Evolutionary conservation across 2,888 invertebrate species (phyloP).

Genomic region (Polydrusus pterygomalis): DNA sequence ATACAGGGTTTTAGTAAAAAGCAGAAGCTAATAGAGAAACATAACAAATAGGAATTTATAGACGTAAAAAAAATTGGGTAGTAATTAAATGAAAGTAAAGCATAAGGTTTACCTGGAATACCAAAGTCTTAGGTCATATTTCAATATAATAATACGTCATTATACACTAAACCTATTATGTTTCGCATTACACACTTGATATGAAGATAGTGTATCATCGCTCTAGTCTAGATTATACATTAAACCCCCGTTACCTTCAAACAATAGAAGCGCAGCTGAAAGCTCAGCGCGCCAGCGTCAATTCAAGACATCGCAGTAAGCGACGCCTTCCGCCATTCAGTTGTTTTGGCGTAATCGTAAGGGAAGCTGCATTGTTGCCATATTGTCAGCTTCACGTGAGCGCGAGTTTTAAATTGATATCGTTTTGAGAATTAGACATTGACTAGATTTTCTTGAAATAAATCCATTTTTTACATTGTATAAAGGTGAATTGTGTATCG

Average conservation of each 20-base stretch:
- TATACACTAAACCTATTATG: conserved; percentile 3
- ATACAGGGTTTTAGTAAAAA: too few species aligned
- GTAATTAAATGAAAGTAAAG: too few species aligned
- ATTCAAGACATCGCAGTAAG: conserved; percentile 49
- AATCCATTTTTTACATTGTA: not conserved
- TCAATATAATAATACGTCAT: not conserved
- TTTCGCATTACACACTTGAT: not conserved
- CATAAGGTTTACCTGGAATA: too few species aligned
- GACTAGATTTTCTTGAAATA: not conserved
- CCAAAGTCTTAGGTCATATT: not conserved
- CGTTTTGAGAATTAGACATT: not conserved
- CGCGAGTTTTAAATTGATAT: conserved; percentile 33
- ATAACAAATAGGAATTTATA: too few species aligned
- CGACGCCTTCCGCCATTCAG: conserved; percentile 49
- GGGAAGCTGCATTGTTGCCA: conserved; percentile 29
- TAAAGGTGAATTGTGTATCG: not conserved
- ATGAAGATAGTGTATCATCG: conserved; percentile 1
- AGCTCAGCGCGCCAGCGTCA: conserved; percentile 53
- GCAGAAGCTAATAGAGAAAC: too few species aligned
- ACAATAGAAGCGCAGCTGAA: conserved; percentile 46
- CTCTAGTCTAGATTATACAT: conserved; percentile 24
- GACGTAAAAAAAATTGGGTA: too few species aligned
- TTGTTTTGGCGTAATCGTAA: conserved; percentile 40
- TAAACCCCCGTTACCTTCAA: conserved; percentile 39
- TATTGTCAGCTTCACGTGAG: conserved; percentile 33